These are phyloP conservation scores for Chouioia cunea DNA, from an alignment of 2,888 invertebrate genomes.

Conservation along the genomic window DNA sequence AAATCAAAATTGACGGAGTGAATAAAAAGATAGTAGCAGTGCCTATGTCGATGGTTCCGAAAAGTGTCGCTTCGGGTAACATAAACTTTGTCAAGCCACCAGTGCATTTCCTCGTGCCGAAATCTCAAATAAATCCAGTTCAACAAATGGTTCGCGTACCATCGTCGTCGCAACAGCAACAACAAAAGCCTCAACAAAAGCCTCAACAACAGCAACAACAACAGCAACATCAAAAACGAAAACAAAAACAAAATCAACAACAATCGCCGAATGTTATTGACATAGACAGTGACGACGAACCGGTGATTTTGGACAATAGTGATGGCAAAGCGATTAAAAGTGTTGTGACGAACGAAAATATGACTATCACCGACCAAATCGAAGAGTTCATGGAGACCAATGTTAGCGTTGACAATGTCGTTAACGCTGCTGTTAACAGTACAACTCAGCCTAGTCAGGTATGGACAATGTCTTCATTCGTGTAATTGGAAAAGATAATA, in stretches of 20 bases:
- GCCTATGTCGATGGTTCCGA: conserved; percentile 37
- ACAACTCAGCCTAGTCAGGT: no score
- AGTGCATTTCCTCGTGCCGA: conserved; percentile 35
- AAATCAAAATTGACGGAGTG: conserved; percentile 31
- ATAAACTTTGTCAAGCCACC: conserved; percentile 39
- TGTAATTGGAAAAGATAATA: no score
- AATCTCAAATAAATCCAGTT: not conserved
- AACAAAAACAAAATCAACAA: not conserved
- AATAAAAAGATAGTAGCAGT: conserved; percentile 38
- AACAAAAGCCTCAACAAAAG: not conserved
- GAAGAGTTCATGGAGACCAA: not conserved
- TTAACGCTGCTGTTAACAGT: no score
- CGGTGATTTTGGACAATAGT: conserved; percentile 37
- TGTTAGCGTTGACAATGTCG: conserved; percentile 4
- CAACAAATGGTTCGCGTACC: not conserved
- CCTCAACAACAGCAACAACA: not conserved
- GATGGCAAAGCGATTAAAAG: not conserved
- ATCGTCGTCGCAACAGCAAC: not conserved
- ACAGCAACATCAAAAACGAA: not conserved
- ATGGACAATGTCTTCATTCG: no score
- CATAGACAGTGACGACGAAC: conserved; percentile 61
- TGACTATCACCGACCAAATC: not conserved
- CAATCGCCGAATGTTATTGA: conserved; percentile 56
- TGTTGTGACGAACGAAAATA: no score
- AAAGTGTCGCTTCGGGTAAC: conserved; percentile 16